A percentile compares a stretch with the other conserved stretches of the same genome.
Evolutionary conservation across 2,797 vertebrate species (phyloP).

Genomic region (Brotula barbata): DNA sequence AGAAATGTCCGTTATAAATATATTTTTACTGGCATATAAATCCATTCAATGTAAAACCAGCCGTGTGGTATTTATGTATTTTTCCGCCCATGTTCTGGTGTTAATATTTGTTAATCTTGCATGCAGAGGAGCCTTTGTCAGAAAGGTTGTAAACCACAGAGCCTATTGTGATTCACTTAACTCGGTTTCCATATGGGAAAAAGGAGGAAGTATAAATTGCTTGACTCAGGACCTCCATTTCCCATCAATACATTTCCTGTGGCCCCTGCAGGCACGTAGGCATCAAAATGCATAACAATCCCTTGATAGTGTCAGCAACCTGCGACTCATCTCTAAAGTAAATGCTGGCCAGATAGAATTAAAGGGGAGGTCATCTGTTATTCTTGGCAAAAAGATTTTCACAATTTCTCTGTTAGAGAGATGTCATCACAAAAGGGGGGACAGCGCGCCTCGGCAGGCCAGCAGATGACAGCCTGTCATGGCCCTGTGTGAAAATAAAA

Average conservation of each 20-base stretch:
- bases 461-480: conserved; percentile 23
- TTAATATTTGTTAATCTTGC: conserved; percentile 16
- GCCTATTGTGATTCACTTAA: conserved; percentile 54
- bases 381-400: conserved; percentile 27
- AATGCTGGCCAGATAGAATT: conserved; percentile 50
- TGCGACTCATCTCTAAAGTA: conserved; percentile 59
- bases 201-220: conserved; percentile 53
- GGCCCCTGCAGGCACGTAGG: conserved; percentile 29
- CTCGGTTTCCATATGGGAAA: conserved; percentile 35
- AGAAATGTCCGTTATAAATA: conserved; percentile 21
- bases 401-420: conserved; percentile 20
- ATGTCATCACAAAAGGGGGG: conserved; percentile 20
- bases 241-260: conserved; percentile 60
- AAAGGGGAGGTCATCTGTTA: conserved; percentile 39
- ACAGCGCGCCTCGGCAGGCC: conserved; percentile 3
- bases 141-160: conserved; percentile 35
- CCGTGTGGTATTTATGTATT: conserved; percentile 32
- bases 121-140: conserved; percentile 28
- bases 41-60: conserved; percentile 18
- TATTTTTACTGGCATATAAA: conserved; percentile 15
- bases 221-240: conserved; percentile 60
- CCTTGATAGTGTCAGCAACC: conserved; percentile 61
- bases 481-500: conserved; percentile 15
- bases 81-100: conserved; percentile 29
- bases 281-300: conserved; percentile 62